Base-by-base conservation (phyloP, 2,113 vertebrate species). In the Jaculus jaculus region DNA sequence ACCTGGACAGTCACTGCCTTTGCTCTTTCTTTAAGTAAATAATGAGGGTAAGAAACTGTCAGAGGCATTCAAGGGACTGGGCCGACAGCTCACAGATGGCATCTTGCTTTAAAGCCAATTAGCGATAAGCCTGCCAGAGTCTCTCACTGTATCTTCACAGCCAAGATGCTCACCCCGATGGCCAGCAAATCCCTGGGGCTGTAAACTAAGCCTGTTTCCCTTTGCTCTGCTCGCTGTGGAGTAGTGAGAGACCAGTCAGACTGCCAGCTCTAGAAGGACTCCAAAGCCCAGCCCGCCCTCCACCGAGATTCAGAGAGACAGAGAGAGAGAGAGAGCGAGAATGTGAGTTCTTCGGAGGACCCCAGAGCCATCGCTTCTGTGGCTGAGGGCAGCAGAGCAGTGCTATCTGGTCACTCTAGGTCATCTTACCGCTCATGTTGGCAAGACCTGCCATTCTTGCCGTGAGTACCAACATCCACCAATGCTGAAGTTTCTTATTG, bases 161-260 rank as follows among this genome's bases (percentile, higher is more conserved):
- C 68, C 42, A 15, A 75, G 39, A 86, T 20, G 32, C 23, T 26
- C 4, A 1, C 80, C 73, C 81, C 81, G 18, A 26, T 30, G 77
- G 72, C 87, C 82, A 74, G 60, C 77, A 91, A 92, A 87, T 69
- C 77, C 81, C 83, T 37, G 17, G 78, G 74, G 65, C 84, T 69
- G 5, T 58, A 84, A 84, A 65, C n/a, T 1, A 84, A 37, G 63
- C 68, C 58, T 2, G 3, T 47, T 92, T 72, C 87, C 0, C 0
- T 78, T 75, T 5, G 42, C 37, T 79, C 17, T 39, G 37, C 73
- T 79, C 21, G 54, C 34, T 9, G 16, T 28, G 9, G 86, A 71
- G 26, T 7, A 39, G 66, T 0, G 16, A 84, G 54, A 10, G 28
- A 42, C 87, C 65, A 15, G 30, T 28, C 72, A 66, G 26, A 71